These are phyloP conservation scores for Dipodomys spectabilis DNA, from an alignment of 2,113 vertebrate species.

Conservation along the genomic window DNA sequence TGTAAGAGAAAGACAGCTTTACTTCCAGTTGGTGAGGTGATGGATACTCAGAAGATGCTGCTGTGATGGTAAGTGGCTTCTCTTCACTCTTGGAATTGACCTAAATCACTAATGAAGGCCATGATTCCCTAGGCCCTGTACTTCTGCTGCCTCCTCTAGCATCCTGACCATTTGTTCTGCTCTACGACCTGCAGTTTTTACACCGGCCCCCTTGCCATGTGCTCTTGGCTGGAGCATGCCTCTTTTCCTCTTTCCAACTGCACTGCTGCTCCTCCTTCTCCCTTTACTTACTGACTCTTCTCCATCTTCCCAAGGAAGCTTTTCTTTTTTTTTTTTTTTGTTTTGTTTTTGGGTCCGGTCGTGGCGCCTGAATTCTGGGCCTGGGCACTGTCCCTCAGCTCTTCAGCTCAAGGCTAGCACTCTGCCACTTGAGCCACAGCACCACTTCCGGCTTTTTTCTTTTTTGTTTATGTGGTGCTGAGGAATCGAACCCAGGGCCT, in stretches of 20 bases:
- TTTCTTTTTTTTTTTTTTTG: no score
- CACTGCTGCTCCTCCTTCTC: not conserved
- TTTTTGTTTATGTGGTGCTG: no score
- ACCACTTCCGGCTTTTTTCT: no score
- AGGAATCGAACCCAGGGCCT: no score
- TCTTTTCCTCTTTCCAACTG: no score
- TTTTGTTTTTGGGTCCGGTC: no score
- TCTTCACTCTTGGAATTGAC: not conserved
- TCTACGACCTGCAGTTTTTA: not conserved
- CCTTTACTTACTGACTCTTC: not conserved
- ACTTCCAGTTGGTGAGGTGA: not conserved
- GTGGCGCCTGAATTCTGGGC: no score
- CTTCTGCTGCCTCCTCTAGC: no score
- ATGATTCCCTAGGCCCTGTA: not conserved
- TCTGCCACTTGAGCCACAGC: no score
- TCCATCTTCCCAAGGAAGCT: not conserved
- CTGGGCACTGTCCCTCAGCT: no score
- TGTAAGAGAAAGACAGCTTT: not conserved
- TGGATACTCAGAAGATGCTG: not conserved
- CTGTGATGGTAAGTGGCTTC: not conserved
- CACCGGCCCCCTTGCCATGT: not conserved
- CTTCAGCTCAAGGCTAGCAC: no score
- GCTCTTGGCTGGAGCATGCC: not conserved
- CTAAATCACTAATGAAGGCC: not conserved
- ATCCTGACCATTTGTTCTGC: no score